Evolutionary conservation across 2,888 invertebrate genomes (phyloP), one percentile per base, ranked within the genome.

Genomic region (Phalangium opilio): DNA sequence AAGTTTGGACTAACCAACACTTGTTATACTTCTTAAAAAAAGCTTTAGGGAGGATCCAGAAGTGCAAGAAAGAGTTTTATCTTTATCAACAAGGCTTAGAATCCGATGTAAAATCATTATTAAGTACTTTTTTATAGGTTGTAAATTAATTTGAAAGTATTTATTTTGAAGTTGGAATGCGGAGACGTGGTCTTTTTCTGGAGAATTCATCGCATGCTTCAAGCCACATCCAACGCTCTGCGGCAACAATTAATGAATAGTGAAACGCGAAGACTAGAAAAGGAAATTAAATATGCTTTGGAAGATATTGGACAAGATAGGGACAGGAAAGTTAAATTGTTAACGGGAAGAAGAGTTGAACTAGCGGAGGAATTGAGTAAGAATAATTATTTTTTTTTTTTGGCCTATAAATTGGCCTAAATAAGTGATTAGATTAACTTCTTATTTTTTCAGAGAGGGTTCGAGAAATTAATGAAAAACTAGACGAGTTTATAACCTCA

Each of bases 401-500:
- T n/a, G n/a, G n/a, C n/a, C n/a, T n/a, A n/a, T n/a, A n/a, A n/a
- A n/a, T n/a, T n/a, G n/a, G n/a, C n/a, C n/a, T n/a, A n/a, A n/a
- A n/a, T n/a, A n/a, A n/a, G n/a, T n/a, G n/a, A n/a, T n/a, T n/a
- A n/a, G n/a, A n/a, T n/a, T n/a, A n/a, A n/a, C n/a, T 27, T 27
- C 55, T 59, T 61, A n/a, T n/a, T 57, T 66, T 75, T 75, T 49
- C 72, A 89, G 87, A 95, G 68, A 79, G 86, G 65, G 95, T 98
- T 2, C 75, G 96, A 56, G 85, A 87, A 67, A 93, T 99, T 51
- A 98, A 98, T 70, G 98, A 98, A 68, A 89, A 85, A 63, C 67
- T 98, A 57, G 98, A 98, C 71, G 96, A 96, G 70, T 99, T 98
- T 67, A 93, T 98, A 62, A 84, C 89, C 67, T 84, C 91, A 20